Conservation (phyloP, 2,888 invertebrate species). For the Cantharis lateralis region DNA sequence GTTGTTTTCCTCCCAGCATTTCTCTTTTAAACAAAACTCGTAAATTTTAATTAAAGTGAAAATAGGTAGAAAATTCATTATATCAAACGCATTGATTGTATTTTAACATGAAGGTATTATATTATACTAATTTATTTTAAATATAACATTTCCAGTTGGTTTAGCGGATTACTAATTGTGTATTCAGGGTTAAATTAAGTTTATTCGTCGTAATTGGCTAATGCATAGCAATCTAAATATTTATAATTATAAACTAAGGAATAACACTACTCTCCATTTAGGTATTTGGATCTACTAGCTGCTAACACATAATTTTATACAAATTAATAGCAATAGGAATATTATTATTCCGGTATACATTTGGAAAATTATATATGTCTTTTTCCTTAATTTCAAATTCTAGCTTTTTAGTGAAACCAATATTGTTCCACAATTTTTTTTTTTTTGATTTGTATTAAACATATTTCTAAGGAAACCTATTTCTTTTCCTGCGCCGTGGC, state of each 20-base stretch:
- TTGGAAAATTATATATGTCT: not conserved
- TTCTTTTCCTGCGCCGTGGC: not conserved
- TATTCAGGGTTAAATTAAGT: conserved; percentile 20
- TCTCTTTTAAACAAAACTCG: not conserved
- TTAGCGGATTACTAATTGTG: conserved; percentile 23
- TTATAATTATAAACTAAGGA: not conserved
- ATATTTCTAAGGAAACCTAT: not conserved
- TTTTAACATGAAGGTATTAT: not conserved
- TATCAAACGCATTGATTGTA: not conserved
- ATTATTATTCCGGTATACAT: not conserved
- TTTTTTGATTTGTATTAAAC: not conserved
- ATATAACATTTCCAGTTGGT: conserved; percentile 16
- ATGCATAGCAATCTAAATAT: not conserved
- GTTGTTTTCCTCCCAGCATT: not conserved
- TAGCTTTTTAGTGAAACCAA: not conserved
- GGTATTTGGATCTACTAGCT: not conserved
- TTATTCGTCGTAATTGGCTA: conserved; percentile 20
- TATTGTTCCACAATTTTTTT: not conserved
- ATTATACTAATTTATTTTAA: not conserved
- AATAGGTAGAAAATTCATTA: not conserved
- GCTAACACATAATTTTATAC: not conserved
- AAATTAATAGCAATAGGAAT: not conserved
- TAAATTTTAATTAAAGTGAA: not conserved
- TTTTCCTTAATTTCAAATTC: not conserved
- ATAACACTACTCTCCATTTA: not conserved